Evolutionary conservation across 2,797 vertebrate genomes (phyloP).

Genomic region (Crenichthys baileyi): DNA sequence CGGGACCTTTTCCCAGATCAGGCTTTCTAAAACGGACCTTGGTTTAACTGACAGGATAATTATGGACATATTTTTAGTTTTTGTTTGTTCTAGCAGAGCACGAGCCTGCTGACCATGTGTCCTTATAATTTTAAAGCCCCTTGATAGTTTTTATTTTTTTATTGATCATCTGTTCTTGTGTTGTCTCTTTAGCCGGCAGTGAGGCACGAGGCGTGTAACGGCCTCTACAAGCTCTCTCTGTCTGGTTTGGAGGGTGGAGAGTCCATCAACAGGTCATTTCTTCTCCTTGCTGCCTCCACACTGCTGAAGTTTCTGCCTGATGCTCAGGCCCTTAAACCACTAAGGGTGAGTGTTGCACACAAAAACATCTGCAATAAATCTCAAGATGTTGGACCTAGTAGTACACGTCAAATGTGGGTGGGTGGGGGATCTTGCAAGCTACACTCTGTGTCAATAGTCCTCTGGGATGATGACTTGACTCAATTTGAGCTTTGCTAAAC

Average conservation of each 20-base stretch:
- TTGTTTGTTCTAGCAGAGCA: not conserved
- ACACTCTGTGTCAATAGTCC: conserved; percentile 48
- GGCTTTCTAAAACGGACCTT: not conserved
- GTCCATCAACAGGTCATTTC: conserved; percentile 96
- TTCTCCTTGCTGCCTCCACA: conserved; percentile 95
- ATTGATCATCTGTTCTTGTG: not conserved
- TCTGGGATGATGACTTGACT: conserved; percentile 35
- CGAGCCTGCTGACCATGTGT: not conserved
- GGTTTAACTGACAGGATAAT: not conserved
- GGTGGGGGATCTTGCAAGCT: conserved; percentile 22
- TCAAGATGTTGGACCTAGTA: not conserved
- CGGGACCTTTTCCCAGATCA: not conserved
- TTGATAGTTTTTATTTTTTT: not conserved
- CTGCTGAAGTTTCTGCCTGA: conserved; percentile 98
- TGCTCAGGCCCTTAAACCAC: conserved; percentile 94
- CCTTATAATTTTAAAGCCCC: not conserved
- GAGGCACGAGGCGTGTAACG: conserved; percentile 96
- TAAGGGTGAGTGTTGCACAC: conserved; percentile 81
- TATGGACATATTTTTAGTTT: not conserved
- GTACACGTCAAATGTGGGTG: not conserved
- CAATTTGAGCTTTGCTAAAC: conserved; percentile 58
- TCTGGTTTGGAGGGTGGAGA: conserved; percentile 96
- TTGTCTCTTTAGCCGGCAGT: conserved; percentile 87
- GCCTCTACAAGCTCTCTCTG: conserved; percentile 96
- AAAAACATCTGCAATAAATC: conserved; percentile 1